phyloP scores from a whole-genome alignment of 2,888 invertebrate species.

The Ypsolopha sequella region DNA sequence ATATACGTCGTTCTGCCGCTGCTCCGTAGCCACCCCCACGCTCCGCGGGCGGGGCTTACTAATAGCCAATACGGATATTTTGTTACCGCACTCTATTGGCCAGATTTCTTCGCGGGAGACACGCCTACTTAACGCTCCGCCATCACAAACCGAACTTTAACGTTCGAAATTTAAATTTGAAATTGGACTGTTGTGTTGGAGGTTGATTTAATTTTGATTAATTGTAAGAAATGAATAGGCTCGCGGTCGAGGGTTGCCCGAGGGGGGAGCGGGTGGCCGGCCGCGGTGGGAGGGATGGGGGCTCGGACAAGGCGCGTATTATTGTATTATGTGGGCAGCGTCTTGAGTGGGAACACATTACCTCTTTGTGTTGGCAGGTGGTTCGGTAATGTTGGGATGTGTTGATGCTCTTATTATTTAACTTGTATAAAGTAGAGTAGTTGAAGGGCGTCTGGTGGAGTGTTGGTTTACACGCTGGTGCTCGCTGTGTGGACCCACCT shows the following conservation, averaged over 20 bases:
- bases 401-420: neutral
- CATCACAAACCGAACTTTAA: constrained; percentile 31
- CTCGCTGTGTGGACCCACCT: neutral
- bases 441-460: neutral
- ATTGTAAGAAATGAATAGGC: constrained; percentile 66
- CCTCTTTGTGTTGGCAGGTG: neutral
- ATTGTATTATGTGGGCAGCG: constrained; percentile 1
- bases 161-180: constrained; percentile 21
- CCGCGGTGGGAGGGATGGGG: constrained; percentile 8
- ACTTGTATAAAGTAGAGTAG: neutral
- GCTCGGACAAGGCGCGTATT: constrained; percentile 6
- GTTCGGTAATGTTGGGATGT: neutral
- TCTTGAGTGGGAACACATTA: neutral
- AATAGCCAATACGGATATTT: constrained; percentile 73
- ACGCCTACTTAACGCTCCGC: constrained; percentile 41
- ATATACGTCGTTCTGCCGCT: constrained; percentile 22
- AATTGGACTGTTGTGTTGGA: constrained; percentile 20
- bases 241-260: constrained; percentile 17
- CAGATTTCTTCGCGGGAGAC: constrained; percentile 64
- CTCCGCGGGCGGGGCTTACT: constrained; percentile 60
- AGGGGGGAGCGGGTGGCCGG: neutral
- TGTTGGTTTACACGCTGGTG: neutral
- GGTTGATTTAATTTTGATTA: constrained; percentile 68
- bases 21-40: constrained; percentile 19
- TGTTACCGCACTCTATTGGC: constrained; percentile 74